Conservation (phyloP, 2,113 vertebrate species). For the Carollia perspicillata region DNA sequence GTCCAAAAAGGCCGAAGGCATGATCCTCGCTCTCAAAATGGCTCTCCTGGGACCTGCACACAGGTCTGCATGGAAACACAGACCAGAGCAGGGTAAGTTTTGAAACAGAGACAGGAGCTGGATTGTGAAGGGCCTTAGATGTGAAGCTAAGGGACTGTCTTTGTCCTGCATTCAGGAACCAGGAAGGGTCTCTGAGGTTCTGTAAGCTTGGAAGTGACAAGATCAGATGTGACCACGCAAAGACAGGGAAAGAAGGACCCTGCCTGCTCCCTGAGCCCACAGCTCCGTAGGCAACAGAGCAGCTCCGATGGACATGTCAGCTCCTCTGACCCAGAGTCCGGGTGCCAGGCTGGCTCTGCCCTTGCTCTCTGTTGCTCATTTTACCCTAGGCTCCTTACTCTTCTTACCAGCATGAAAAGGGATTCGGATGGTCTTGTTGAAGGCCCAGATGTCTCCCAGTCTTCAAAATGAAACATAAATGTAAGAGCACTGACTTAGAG, state of each 20-base stretch:
- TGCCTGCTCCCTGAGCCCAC: not conserved
- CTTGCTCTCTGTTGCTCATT: not conserved
- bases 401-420: not conserved
- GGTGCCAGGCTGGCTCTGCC: not conserved
- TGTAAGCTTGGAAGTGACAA: not conserved
- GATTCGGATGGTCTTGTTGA: not conserved
- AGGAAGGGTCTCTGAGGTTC: not conserved
- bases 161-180: not conserved
- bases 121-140: not conserved
- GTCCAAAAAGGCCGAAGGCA: no score
- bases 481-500: not conserved
- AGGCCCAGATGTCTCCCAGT: not conserved
- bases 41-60: no score
- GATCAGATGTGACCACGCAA: not conserved
- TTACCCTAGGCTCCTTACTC: not conserved
- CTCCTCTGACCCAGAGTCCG: not conserved
- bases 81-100: not conserved
- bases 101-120: not conserved
- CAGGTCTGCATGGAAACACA: not conserved
- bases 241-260: not conserved
- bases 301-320: rapidly evolving
- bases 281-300: not conserved
- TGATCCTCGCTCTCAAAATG: not conserved
- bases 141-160: not conserved
- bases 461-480: not conserved